These are phyloP conservation scores for Xenops minutus DNA, from an alignment of 2,797 vertebrate genomes.

Conservation along the genomic window DNA sequence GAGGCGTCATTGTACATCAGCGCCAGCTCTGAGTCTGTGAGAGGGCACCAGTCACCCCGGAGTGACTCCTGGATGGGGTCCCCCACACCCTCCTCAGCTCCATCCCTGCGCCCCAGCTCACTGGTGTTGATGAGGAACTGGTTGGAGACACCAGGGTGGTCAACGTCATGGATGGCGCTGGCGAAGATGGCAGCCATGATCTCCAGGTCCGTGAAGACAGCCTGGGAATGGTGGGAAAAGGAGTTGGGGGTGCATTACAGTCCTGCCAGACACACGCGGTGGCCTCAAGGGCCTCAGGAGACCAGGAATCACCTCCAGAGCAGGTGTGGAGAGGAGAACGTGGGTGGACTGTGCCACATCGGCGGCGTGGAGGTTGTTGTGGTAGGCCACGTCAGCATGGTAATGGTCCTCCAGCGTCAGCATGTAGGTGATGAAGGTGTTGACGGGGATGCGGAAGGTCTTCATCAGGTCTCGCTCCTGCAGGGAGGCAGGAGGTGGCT, in stretches of 20 bases:
- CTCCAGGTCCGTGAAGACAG: slow-evolving; percentile 93
- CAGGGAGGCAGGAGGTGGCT: not conserved
- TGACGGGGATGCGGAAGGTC: slow-evolving; percentile 86
- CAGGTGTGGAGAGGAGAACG: slow-evolving; percentile 88
- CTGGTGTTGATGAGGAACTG: slow-evolving; percentile 96
- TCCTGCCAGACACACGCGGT: fast-evolving
- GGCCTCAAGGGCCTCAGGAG: not conserved
- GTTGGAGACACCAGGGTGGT: slow-evolving; percentile 93
- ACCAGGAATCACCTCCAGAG: slow-evolving; percentile 81
- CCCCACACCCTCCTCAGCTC: not conserved
- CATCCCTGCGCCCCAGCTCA: slow-evolving; percentile 54
- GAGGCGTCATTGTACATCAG: slow-evolving; percentile 93
- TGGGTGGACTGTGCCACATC: slow-evolving; percentile 94
- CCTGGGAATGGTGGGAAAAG: slow-evolving; percentile 59
- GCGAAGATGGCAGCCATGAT: slow-evolving; percentile 91
- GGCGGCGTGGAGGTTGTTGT: slow-evolving; percentile 93
- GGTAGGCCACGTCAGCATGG: slow-evolving; percentile 87
- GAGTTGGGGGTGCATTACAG: fast-evolving
- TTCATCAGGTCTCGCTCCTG: slow-evolving; percentile 92
- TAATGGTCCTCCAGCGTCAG: slow-evolving; percentile 94
- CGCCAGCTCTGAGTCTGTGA: slow-evolving; percentile 88
- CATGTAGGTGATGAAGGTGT: slow-evolving; percentile 90
- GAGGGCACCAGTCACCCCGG: fast-evolving
- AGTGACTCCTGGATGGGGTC: not conserved
- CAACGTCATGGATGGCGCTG: slow-evolving; percentile 92